Percentiles rank a stretch among this genome's conserved stretches.
Conservation (phyloP, 1,140 invertebrate species). For the Euschistus heros region DNA sequence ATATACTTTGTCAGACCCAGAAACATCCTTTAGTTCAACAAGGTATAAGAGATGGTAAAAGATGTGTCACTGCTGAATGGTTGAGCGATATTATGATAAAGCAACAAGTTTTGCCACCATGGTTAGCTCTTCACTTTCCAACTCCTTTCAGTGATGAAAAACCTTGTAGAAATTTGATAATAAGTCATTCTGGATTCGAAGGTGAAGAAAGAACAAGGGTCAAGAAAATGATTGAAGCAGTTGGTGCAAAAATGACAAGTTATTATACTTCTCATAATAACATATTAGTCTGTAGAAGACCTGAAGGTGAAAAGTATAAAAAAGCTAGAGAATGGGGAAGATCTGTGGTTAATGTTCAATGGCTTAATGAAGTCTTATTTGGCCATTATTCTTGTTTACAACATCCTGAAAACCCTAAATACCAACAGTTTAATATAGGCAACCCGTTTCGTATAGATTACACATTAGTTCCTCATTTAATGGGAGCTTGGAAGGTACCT, state of each 20-base stretch:
- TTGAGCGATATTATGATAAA: slow-evolving; percentile 77
- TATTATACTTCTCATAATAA: slow-evolving; percentile 47
- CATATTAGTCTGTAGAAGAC: slow-evolving; percentile 48
- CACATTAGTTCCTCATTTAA: slow-evolving; percentile 72
- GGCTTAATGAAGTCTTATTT: slow-evolving; percentile 86
- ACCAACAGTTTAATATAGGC: slow-evolving; percentile 71
- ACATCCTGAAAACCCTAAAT: slow-evolving; percentile 70
- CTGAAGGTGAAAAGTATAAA: slow-evolving; percentile 75
- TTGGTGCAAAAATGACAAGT: slow-evolving; percentile 69
- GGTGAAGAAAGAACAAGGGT: slow-evolving; percentile 67
- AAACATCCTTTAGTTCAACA: slow-evolving; percentile 78
- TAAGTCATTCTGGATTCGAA: slow-evolving; percentile 76
- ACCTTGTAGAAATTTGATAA: slow-evolving; percentile 49
- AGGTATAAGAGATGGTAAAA: slow-evolving; percentile 64
- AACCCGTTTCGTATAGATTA: slow-evolving; percentile 81
- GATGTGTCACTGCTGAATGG: slow-evolving; percentile 90
- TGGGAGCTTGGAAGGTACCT: slow-evolving; percentile 90
- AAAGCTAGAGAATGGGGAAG: slow-evolving; percentile 81
- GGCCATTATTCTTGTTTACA: slow-evolving; percentile 73
- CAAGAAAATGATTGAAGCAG: slow-evolving; percentile 70
- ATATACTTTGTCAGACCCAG: slow-evolving; percentile 83
- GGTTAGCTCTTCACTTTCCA: slow-evolving; percentile 84
- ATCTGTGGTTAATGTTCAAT: slow-evolving; percentile 81
- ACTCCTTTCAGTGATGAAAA: slow-evolving; percentile 54
- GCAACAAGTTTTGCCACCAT: slow-evolving; percentile 77